Percentiles rank a stretch among this genome's conserved stretches.
phyloP scores from a whole-genome alignment of 2,797 vertebrate genomes.

The Anguilla megastoma region DNA sequence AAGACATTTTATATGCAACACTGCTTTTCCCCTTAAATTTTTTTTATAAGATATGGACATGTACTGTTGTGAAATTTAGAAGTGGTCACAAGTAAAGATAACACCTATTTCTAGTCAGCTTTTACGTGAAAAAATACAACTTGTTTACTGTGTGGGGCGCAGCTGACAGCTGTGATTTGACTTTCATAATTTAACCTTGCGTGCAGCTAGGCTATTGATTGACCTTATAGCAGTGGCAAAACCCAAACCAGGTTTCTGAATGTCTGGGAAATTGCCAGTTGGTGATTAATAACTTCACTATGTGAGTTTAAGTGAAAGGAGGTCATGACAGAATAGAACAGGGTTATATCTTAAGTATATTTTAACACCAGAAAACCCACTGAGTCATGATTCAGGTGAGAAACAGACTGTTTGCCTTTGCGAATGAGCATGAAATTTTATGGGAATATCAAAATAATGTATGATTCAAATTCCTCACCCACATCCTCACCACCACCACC shows the following conservation, averaged over 20 bases:
- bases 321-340: background rate
- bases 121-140: background rate
- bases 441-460: background rate
- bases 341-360: background rate
- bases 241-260: background rate
- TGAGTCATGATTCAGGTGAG: background rate
- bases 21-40: background rate
- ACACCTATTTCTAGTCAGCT: background rate
- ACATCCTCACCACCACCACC: slow-evolving; percentile 36
- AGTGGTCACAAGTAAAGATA: background rate
- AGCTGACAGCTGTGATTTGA: background rate
- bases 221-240: slow-evolving; percentile 4
- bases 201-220: slow-evolving; percentile 34
- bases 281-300: background rate
- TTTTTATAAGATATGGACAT: background rate
- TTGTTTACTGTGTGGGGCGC: background rate
- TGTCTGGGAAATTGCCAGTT: background rate
- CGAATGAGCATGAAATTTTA: background rate
- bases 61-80: background rate
- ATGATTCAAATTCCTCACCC: background rate
- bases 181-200: background rate
- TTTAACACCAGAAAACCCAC: background rate
- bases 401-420: background rate
- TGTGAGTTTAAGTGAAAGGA: background rate
- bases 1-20: background rate